Conservation (phyloP, 2,888 invertebrate species). For the Maniola hyperantus region DNA sequence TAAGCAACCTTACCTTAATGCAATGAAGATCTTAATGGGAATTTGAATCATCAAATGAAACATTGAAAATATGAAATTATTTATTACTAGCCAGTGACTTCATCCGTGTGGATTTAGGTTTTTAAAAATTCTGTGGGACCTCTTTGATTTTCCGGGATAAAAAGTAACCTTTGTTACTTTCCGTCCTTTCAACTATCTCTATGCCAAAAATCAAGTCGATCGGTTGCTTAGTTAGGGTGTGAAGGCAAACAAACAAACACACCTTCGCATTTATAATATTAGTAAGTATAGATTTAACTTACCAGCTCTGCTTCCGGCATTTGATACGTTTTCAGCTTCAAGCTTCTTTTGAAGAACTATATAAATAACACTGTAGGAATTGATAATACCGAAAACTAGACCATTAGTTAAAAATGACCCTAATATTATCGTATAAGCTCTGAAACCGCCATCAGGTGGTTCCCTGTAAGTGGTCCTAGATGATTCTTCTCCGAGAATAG, state of each 20-base stretch:
- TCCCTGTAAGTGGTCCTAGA: slow-evolving; percentile 44
- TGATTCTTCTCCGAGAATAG: slow-evolving; percentile 42
- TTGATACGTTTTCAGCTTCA: slow-evolving; percentile 83
- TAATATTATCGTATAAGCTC: slow-evolving; percentile 91
- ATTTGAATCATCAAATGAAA: too few relatives aligned
- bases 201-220: too few relatives aligned
- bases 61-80: too few relatives aligned
- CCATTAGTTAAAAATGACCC: slow-evolving; percentile 95
- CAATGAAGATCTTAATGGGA: too few relatives aligned
- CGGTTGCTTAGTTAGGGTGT: too few relatives aligned
- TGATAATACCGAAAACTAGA: slow-evolving; percentile 94
- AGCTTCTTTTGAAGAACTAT: slow-evolving; percentile 86
- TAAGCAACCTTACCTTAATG: too few relatives aligned
- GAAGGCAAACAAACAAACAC: not conserved
- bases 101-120: too few relatives aligned
- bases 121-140: too few relatives aligned
- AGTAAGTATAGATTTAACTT: slow-evolving; percentile 71
- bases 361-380: slow-evolving; percentile 93
- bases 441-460: slow-evolving; percentile 89
- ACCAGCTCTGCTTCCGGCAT: slow-evolving; percentile 93
- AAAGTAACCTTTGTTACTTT: too few relatives aligned
- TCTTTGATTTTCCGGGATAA: too few relatives aligned
- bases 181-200: too few relatives aligned
- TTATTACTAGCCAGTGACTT: too few relatives aligned
- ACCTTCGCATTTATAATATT: not conserved